Conservation (phyloP, 1,140 invertebrate genomes). For the Homalodisca vitripennis region DNA sequence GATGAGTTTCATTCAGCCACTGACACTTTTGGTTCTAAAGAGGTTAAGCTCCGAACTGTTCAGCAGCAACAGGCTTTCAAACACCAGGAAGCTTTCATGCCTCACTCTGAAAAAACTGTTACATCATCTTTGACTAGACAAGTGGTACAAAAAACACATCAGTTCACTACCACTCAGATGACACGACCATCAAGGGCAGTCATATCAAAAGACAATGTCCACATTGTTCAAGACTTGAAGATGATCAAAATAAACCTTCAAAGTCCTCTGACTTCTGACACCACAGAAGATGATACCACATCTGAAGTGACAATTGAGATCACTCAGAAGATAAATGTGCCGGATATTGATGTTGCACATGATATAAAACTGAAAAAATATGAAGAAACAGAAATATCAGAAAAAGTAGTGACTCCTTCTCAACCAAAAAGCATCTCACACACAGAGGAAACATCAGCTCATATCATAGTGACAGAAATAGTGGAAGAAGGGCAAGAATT, state of each 20-base stretch:
- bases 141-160: background rate
- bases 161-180: background rate
- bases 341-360: background rate
- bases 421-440: background rate
- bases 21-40: too few species aligned
- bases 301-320: constrained; percentile 15
- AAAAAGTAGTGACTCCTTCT: background rate
- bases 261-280: background rate
- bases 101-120: too few species aligned
- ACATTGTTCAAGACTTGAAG: constrained; percentile 10
- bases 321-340: background rate
- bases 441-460: constrained; percentile 12
- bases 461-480: background rate
- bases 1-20: background rate
- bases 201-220: constrained; percentile 5
- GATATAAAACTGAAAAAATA: constrained; percentile 9
- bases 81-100: too few species aligned
- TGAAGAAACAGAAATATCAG: constrained; percentile 3
- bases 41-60: too few species aligned
- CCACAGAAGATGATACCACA: background rate
- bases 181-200: background rate
- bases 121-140: too few species aligned
- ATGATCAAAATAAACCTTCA: background rate
- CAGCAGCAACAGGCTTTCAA: too few species aligned
- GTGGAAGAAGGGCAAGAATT: too few species aligned